These are phyloP conservation scores for Nomada fucata DNA, from an alignment of 2,888 invertebrate species.

Conservation along the genomic window DNA sequence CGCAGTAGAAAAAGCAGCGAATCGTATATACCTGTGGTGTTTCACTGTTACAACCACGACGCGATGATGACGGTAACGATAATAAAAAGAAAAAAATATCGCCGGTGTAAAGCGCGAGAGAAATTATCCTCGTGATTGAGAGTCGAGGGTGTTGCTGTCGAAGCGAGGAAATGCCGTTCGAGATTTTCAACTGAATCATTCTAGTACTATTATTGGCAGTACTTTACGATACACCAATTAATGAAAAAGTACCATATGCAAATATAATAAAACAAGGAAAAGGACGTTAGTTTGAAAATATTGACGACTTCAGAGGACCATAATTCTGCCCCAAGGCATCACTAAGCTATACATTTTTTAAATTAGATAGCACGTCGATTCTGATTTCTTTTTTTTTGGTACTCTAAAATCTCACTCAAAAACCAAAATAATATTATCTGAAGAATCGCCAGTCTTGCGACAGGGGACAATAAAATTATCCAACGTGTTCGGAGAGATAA, in stretches of 20 bases:
- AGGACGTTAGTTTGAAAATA: no score
- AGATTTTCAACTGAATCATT: neutral
- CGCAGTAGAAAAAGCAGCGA: conserved; percentile 61
- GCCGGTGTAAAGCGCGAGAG: conserved; percentile 37
- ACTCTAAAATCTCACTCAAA: no score
- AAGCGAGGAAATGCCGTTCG: neutral
- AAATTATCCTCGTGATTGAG: conserved; percentile 10
- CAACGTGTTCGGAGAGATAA: no score
- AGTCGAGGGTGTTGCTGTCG: conserved; percentile 19
- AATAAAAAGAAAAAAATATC: conserved; percentile 47
- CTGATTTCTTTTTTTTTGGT: no score
- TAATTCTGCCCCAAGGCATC: no score
- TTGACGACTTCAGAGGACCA: no score
- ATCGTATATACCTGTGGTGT: conserved; percentile 41
- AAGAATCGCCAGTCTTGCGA: no score
- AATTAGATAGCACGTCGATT: no score
- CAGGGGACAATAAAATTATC: no score
- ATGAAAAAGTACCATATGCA: neutral
- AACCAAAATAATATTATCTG: no score
- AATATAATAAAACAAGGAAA: no score
- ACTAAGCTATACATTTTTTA: no score
- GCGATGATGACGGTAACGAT: conserved; percentile 67
- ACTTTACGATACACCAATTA: neutral
- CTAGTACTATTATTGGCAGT: neutral
- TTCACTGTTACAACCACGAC: conserved; percentile 56